Percentiles rank a stretch among this genome's conserved stretches.
Evolutionary conservation across 2,797 vertebrate species (phyloP).

Genomic region (Schizopygopsis malacanthus): DNA sequence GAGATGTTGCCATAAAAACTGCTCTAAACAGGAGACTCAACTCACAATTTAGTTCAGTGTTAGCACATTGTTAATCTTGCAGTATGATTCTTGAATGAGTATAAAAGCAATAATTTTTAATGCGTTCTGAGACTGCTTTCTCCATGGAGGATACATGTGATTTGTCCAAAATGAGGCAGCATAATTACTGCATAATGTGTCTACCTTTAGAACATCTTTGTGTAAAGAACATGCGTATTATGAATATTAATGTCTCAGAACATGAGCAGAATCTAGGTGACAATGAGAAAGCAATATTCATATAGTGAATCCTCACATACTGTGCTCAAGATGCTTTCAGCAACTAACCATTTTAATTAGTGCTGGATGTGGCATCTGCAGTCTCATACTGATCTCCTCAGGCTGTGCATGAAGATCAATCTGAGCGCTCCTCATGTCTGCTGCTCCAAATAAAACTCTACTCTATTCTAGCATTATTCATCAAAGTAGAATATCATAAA

Average conservation of each 20-base stretch:
- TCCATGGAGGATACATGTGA: not conserved
- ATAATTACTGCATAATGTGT: not conserved
- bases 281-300: constrained; percentile 26
- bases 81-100: not conserved
- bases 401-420: constrained; percentile 49
- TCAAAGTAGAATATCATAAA: constrained; percentile 12
- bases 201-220: not conserved
- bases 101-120: not conserved
- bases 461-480: constrained; percentile 3
- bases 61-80: not conserved
- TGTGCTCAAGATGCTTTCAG: constrained; percentile 45
- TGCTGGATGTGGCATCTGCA: constrained; percentile 56
- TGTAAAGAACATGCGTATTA: not conserved
- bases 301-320: constrained; percentile 18
- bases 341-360: constrained; percentile 33
- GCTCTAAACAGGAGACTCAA: not conserved
- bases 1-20: not conserved
- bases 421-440: constrained; percentile 29
- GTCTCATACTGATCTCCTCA: constrained; percentile 47
- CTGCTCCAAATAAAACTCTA: constrained; percentile 13
- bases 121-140: not conserved
- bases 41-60: not conserved
- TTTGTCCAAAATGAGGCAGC: not conserved
- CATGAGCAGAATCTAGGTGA: not conserved
- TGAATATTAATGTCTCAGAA: not conserved